These are phyloP conservation scores for Buphagus erythrorhynchus DNA, from an alignment of 2,797 vertebrate species.

Conservation along the genomic window DNA sequence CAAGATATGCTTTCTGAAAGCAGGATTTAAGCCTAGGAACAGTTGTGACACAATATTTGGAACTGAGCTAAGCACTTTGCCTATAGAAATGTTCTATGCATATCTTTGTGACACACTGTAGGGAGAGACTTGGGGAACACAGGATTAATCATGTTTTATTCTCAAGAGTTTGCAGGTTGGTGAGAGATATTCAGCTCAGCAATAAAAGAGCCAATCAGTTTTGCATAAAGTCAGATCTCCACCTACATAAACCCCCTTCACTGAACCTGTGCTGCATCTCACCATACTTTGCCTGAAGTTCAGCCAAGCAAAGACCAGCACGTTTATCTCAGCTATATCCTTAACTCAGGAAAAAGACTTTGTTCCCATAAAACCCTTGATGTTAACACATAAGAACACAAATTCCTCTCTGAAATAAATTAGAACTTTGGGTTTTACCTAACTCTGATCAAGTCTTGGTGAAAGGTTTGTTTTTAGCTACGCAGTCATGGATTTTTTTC, in stretches of 20 bases:
- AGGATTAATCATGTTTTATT: background rate
- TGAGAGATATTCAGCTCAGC: background rate
- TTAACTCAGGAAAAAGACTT: background rate
- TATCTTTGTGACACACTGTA: background rate
- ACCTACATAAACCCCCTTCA: background rate
- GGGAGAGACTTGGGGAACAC: background rate
- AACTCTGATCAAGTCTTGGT: background rate
- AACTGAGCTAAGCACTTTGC: background rate
- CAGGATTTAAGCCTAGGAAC: background rate
- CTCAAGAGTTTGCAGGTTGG: background rate
- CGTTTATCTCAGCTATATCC: background rate
- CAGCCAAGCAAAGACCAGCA: background rate
- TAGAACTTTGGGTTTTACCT: background rate
- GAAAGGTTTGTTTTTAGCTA: background rate
- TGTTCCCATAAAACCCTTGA: background rate
- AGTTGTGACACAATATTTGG: background rate
- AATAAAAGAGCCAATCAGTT: background rate
- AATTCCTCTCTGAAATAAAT: background rate
- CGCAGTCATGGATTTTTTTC: background rate
- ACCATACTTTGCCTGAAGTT: background rate
- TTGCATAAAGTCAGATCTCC: background rate
- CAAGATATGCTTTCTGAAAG: background rate
- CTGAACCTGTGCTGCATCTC: background rate
- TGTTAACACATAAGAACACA: background rate
- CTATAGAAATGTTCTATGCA: background rate